Conservation (phyloP, 2,888 invertebrate genomes). For the Anaspis maculata region DNA sequence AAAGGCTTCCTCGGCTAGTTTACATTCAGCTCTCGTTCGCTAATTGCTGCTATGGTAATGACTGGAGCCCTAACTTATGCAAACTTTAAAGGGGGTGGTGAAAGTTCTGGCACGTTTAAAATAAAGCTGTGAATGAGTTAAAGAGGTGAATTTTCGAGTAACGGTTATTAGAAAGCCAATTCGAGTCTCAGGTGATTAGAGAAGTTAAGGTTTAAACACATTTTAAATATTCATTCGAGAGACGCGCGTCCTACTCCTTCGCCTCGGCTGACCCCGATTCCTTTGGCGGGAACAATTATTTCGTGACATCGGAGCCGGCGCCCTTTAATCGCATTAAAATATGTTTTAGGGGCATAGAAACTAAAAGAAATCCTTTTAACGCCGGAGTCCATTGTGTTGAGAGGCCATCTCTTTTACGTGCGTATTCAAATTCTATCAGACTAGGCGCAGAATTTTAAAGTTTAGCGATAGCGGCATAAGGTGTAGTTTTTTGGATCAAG, state of each 20-base stretch:
- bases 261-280: slow-evolving; percentile 1
- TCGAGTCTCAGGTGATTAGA: slow-evolving; percentile 10
- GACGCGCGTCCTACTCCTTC: neutral
- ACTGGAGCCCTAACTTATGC: slow-evolving; percentile 33
- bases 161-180: slow-evolving; percentile 17
- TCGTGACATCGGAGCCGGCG: too few relatives aligned
- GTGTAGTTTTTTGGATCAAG: too few relatives aligned
- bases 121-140: slow-evolving; percentile 23
- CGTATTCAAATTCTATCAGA: too few relatives aligned
- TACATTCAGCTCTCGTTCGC: slow-evolving; percentile 35
- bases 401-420: too few relatives aligned
- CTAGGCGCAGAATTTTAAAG: too few relatives aligned
- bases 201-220: slow-evolving; percentile 9
- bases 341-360: too few relatives aligned
- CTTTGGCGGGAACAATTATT: too few relatives aligned
- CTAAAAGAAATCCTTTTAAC: too few relatives aligned
- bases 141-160: slow-evolving; percentile 13
- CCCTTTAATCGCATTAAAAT: too few relatives aligned
- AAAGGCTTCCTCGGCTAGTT: slow-evolving; percentile 33
- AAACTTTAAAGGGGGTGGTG: slow-evolving; percentile 34
- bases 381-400: too few relatives aligned
- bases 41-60: slow-evolving; percentile 24
- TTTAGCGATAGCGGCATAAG: too few relatives aligned
- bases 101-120: slow-evolving; percentile 30
- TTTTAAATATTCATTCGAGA: slow-evolving; percentile 1